phyloP scores from a whole-genome alignment of 2,797 vertebrate species.

The Tiaroga cobitis region DNA sequence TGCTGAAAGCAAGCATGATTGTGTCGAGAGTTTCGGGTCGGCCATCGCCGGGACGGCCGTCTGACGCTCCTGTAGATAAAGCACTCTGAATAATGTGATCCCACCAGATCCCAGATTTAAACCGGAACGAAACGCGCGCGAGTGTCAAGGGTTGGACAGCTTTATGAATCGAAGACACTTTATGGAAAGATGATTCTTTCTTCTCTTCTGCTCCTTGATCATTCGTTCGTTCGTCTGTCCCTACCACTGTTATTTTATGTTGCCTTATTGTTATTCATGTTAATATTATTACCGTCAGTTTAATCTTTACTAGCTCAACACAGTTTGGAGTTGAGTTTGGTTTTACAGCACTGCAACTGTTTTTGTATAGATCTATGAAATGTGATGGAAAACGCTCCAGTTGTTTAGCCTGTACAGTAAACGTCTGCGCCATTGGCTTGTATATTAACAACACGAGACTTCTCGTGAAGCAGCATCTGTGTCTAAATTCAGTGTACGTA shows the following conservation, averaged over 20 bases:
- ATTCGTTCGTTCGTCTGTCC: slow-evolving; percentile 65
- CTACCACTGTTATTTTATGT: slow-evolving; percentile 74
- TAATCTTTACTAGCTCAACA: slow-evolving; percentile 69
- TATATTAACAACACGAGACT: slow-evolving; percentile 56
- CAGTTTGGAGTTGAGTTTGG: slow-evolving; percentile 58
- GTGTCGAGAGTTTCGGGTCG: neutral
- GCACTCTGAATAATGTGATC: neutral
- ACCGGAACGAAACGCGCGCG: too few relatives aligned
- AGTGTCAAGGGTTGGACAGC: neutral
- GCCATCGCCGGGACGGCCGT: neutral
- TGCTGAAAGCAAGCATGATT: neutral
- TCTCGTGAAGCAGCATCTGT: slow-evolving; percentile 41
- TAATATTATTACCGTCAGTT: slow-evolving; percentile 65
- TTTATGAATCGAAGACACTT: slow-evolving; percentile 59
- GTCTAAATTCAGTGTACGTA: slow-evolving; percentile 52
- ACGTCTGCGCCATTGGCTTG: slow-evolving; percentile 54
- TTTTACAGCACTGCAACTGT: slow-evolving; percentile 62
- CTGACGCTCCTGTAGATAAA: neutral
- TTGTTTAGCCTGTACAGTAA: slow-evolving; percentile 19
- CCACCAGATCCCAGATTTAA: neutral
- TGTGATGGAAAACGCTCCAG: slow-evolving; percentile 12
- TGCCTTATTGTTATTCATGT: slow-evolving; percentile 74
- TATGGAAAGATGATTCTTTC: slow-evolving; percentile 51
- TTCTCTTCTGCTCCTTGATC: slow-evolving; percentile 56
- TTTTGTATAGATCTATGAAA: slow-evolving; percentile 52